Evolutionary conservation across 2,888 invertebrate species (phyloP), one percentile per base, ranked within the genome.

Genomic region (Cylloceria caligata): DNA sequence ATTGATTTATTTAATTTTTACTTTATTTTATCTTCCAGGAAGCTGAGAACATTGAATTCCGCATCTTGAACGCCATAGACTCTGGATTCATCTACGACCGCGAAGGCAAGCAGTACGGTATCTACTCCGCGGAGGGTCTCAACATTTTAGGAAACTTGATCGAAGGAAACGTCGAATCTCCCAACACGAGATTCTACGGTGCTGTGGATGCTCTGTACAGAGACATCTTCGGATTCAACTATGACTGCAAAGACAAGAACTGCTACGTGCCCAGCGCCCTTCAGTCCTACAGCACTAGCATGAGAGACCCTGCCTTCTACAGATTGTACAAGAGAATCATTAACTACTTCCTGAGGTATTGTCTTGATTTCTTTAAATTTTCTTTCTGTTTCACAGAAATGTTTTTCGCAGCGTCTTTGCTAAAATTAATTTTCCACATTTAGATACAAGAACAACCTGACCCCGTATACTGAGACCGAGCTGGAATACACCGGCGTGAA

Each of bases 241-340:
- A 90, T 55, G 93, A 93, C 77, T 92, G 92, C 82, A 87, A 90
- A 45, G 89, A 91, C 86, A 91, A 93, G 84, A 89, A 92, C 88
- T 90, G 94, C 83, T 90, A 94, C 24, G 91, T 94, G 0, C 96
- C 96, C 9, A 95, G 95, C 67, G 94, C 93, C 0, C 92, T 96
- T 85, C 95, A 96, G 88, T 94, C 95, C 87, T 95, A 94, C 90
- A 95, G 95, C 89, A 96, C 96, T 11, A 94, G 94, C 67, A 91
- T 96, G 83, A 94, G 96, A 77, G 96, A 96, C 88, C 96, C 96
- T 4, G 95, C 95, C 19, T 96, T 95, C 94, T 96, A 95, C 93
- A 94, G 95, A 91, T 93, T 96, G 80, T 94, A 94, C 94, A 95
- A 95, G 90, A 95, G 94, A 84, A 94, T 96, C 83, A 91, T 94